Percentiles rank a stretch among this genome's conserved stretches.
Conservation (phyloP, 1,140 invertebrate genomes). For the Schmidtea mediterranea region DNA sequence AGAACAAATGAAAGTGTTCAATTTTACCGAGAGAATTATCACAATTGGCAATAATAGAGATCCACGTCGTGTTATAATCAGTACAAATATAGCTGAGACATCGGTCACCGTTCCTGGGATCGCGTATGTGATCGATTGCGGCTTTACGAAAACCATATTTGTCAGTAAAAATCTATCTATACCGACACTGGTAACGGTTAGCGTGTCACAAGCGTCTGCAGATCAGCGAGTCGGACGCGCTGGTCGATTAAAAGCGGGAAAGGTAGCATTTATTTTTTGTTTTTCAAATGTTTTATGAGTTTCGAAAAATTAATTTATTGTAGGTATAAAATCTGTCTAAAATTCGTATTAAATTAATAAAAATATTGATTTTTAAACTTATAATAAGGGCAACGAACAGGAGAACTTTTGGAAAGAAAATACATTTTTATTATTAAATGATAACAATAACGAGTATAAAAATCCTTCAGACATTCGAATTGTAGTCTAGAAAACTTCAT, state of each 20-base stretch:
- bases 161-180: background rate
- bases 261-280: too few relatives aligned
- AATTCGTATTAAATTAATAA: too few relatives aligned
- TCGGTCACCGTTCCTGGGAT: slow-evolving; percentile 3
- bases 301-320: too few relatives aligned
- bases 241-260: slow-evolving; percentile 48
- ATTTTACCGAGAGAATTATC: background rate
- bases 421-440: too few relatives aligned
- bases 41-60: background rate
- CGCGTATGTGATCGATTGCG: background rate
- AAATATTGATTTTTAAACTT: too few relatives aligned
- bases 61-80: background rate
- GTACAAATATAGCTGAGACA: slow-evolving; percentile 3
- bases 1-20: slow-evolving; percentile 2
- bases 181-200: background rate
- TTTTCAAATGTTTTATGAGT: too few relatives aligned
- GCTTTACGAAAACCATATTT: background rate
- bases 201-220: slow-evolving; percentile 43
- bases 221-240: slow-evolving; percentile 67
- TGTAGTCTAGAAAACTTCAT: too few relatives aligned
- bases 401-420: too few relatives aligned
- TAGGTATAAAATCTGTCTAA: too few relatives aligned
- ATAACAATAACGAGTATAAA: too few relatives aligned
- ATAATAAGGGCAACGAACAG: too few relatives aligned
- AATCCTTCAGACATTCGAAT: too few relatives aligned